These are phyloP conservation scores for Achlya flavicornis DNA, from an alignment of 2,888 invertebrate genomes.

Conservation along the genomic window DNA sequence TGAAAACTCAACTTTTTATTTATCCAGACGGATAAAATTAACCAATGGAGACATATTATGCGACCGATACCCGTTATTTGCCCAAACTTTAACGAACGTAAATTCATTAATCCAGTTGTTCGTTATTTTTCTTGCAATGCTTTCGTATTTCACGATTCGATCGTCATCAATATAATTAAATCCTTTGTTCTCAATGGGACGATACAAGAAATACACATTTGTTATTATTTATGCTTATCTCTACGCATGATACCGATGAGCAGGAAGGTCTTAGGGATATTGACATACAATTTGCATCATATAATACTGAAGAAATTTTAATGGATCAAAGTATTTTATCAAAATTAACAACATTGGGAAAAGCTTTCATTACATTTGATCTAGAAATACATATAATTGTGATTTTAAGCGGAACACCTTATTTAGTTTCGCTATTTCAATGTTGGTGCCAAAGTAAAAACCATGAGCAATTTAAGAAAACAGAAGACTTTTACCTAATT, in stretches of 20 bases:
- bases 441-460: too few relatives aligned
- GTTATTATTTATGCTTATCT: neutral
- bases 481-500: too few relatives aligned
- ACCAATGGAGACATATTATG: slow-evolving; percentile 40
- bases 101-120: slow-evolving; percentile 38
- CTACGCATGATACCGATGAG: neutral
- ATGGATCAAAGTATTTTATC: too few relatives aligned
- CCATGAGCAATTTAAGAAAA: too few relatives aligned
- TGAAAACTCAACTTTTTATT: slow-evolving; percentile 61
- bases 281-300: too few relatives aligned
- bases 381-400: too few relatives aligned
- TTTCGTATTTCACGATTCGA: slow-evolving; percentile 26
- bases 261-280: neutral
- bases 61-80: slow-evolving; percentile 47
- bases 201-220: neutral
- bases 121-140: slow-evolving; percentile 25
- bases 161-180: neutral
- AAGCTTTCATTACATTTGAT: too few relatives aligned
- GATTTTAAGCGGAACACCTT: too few relatives aligned
- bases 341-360: too few relatives aligned
- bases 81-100: slow-evolving; percentile 42
- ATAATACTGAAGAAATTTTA: too few relatives aligned
- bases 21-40: slow-evolving; percentile 48
- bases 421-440: too few relatives aligned
- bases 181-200: neutral